These are phyloP conservation scores for Hydrotaea diabolus DNA, from an alignment of 2,888 invertebrate species.

Conservation along the genomic window DNA sequence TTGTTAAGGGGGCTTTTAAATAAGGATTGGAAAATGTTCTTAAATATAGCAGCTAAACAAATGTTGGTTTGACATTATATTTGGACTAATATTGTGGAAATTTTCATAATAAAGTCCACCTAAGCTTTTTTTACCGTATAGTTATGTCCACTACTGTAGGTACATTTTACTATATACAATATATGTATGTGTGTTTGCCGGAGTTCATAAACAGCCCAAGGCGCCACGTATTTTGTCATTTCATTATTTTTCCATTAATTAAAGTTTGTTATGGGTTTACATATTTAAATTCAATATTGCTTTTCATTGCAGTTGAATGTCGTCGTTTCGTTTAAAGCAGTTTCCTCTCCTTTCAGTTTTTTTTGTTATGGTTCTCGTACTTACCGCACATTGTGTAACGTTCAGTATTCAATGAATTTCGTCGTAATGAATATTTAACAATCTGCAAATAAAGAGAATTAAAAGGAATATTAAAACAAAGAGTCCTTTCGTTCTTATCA, in stretches of 20 bases:
- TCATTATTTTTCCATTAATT: constrained; percentile 31
- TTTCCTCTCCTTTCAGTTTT: background rate
- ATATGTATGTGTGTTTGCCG: background rate
- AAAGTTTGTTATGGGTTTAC: constrained; percentile 23
- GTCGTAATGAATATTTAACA: constrained; percentile 31
- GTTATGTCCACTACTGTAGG: too few relatives aligned
- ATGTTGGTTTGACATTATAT: too few relatives aligned
- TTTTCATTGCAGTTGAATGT: background rate
- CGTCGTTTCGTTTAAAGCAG: background rate
- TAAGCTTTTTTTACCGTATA: too few relatives aligned
- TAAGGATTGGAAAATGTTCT: too few relatives aligned
- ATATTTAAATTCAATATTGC: constrained; percentile 11
- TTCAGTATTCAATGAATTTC: constrained; percentile 54
- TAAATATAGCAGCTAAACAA: too few relatives aligned
- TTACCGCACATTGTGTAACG: constrained; percentile 62
- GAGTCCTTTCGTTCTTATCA: constrained; percentile 9
- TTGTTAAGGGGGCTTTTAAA: too few relatives aligned
- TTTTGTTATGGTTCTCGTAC: constrained; percentile 21
- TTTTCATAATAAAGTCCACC: too few relatives aligned
- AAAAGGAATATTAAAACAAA: constrained; percentile 31
- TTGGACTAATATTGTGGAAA: too few relatives aligned
- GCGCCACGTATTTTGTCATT: constrained; percentile 17
- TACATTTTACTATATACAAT: too few relatives aligned
- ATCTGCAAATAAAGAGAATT: constrained; percentile 25
- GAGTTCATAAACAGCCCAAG: background rate